These are phyloP conservation scores for Coelopa frigida DNA, from an alignment of 1,140 invertebrate genomes.

Conservation along the genomic window DNA sequence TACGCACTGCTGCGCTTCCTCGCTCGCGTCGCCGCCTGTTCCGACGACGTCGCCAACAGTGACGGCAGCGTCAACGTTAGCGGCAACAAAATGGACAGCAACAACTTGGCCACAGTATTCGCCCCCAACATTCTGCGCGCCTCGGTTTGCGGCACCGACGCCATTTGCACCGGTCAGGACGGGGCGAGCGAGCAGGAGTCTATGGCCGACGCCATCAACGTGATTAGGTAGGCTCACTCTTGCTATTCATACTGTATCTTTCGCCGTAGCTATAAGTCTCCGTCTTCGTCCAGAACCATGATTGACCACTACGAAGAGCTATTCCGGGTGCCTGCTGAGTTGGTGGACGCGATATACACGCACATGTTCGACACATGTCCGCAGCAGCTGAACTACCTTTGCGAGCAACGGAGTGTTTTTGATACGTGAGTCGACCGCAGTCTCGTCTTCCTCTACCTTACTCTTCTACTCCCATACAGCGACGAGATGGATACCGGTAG, in stretches of 20 bases:
- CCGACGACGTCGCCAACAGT: conserved; percentile 31
- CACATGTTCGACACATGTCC: conserved; percentile 78
- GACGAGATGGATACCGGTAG: too few relatives aligned
- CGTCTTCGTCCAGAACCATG: conserved; percentile 50
- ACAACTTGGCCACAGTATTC: conserved; percentile 85
- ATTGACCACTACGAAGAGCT: conserved; percentile 72
- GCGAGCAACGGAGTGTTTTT: conserved; percentile 48
- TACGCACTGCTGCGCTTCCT: conserved; percentile 75
- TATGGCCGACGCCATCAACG: conserved; percentile 72
- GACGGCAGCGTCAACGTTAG: conserved; percentile 20
- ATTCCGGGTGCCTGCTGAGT: conserved; percentile 68
- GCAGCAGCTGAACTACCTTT: conserved; percentile 62
- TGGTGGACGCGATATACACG: conserved; percentile 77
- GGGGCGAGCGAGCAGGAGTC: conserved; percentile 22
- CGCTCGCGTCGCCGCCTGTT: conserved; percentile 59
- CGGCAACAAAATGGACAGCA: conserved; percentile 91
- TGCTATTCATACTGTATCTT: too few relatives aligned
- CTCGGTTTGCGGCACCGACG: conserved; percentile 40
- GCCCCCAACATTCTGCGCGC: conserved; percentile 88
- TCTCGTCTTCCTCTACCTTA: too few relatives aligned
- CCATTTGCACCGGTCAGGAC: background rate
- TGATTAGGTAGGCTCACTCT: conserved; percentile 49
- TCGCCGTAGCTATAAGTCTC: background rate
- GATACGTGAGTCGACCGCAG: too few relatives aligned
- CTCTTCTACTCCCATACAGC: too few relatives aligned